phyloP scores from a whole-genome alignment of 2,797 vertebrate genomes.

The Phaenicophaeus curvirostris region DNA sequence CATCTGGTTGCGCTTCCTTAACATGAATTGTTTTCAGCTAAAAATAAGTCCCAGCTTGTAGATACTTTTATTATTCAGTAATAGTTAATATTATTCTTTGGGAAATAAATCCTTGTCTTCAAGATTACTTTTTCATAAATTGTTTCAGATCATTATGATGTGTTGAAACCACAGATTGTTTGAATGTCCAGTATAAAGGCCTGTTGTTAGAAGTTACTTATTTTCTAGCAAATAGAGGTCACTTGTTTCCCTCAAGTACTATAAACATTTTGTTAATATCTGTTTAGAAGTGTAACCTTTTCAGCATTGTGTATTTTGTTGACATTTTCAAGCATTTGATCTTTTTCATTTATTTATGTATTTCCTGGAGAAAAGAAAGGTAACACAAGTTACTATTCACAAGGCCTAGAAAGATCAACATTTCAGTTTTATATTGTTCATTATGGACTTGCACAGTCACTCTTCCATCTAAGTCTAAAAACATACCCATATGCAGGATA shows the following conservation, averaged over 20 bases:
- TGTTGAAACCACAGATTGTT: not conserved
- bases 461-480: not conserved
- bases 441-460: not conserved
- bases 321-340: not conserved
- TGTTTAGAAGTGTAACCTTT: not conserved
- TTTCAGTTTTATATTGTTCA: not conserved
- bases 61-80: not conserved
- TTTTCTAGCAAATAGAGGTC: not conserved
- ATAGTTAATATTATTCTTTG: not conserved
- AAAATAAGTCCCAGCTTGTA: not conserved
- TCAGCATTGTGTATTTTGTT: not conserved
- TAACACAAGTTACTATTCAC: not conserved
- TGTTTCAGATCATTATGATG: not conserved
- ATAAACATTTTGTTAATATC: not conserved
- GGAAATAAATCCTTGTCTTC: not conserved
- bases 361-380: not conserved
- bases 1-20: not conserved
- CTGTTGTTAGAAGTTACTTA: not conserved
- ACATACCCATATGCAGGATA: not conserved
- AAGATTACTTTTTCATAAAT: not conserved
- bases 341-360: not conserved
- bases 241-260: not conserved
- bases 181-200: not conserved
- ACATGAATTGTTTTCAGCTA: not conserved
- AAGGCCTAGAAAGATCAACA: not conserved